Base-by-base conservation (phyloP, 1,140 invertebrate genomes). In the Potamilus streckersoni region DNA sequence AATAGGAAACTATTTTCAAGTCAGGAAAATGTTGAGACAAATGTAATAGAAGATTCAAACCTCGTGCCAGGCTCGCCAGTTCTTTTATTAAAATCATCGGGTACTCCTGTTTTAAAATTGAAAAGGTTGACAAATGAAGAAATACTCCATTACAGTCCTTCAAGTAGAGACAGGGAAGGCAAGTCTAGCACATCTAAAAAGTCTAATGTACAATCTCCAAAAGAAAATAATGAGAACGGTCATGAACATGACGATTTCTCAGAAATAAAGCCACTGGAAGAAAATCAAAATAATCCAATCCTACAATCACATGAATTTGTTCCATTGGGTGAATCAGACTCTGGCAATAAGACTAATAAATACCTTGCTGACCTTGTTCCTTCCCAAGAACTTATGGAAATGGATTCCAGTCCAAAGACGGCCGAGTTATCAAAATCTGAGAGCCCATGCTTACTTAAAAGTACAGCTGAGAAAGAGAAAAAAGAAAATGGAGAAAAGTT, bases 41-140 rank as follows among this genome's bases (percentile, higher is more conserved):
- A 38, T 58, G 11, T 76, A 5, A 49, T 57, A 20, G 82, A 82
- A 60, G 80, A 82, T 74, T 80, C 82, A 12, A 80, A 83, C 56
- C 74, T 82, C 0, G 81, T 83, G 56, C 82, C 80, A 17, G 82
- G 31, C 23, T 83, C 82, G 11, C 80, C 82, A 8, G 64, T 49
- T 64, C 71, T 16, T 66, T 70, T 61, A n/a, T 64, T 27, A 15
- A 73, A 23, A 71, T 65, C 58, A n/a, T 49, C 74, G n/a, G 79
- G 78, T n/a, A 82, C 84, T 20, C 83, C 85, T 17, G 83, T 86
- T 60, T 17, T 86, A 17, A 82, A 83, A 64, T n/a, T 86, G 23
- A 80, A 80, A 62, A 84, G 79, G 76, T 69, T 86, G n/a, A 84
- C 83, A 15, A 60, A 82, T 27, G 74, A 82, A 12, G 83, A 85